Base-by-base conservation (phyloP, 2,113 vertebrate species). In the Actenoides hombroni region DNA sequence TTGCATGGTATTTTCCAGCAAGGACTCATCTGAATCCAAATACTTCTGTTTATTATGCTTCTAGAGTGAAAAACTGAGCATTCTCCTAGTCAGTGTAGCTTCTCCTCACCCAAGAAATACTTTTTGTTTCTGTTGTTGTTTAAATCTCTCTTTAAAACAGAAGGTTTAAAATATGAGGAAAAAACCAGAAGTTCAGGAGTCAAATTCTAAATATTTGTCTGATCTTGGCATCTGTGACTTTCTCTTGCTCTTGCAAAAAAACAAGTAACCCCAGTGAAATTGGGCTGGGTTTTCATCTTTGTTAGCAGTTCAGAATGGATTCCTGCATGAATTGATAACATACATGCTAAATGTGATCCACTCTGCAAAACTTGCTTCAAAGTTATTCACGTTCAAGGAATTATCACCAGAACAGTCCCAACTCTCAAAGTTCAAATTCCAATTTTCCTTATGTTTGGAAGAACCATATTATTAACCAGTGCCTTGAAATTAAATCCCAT, bases 241-340 rank as follows among this genome's bases (percentile, higher is more conserved):
- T 60, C 25, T 75, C 14, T 77, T 6, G 10, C 2, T n/a, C 24
- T 46, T 51, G 35, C 44, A 49, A 63, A 70, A 76, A 60, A 23
- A 51, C 1, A 2, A 6, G 1, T 6, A 17, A 18, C 10, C 14
- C 3, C 18, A 6, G 7, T 42, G 39, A 40, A 48, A n/a, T 0
- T 48, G 37, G 29, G 8, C 51, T 92, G 49, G 15, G 13, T 69
- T 83, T 77, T 15, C 39, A 42, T 7, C 29, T 46, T 35, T 51
- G 14, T 37, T 16, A 80, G 42, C 54, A 69, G 8, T 23, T 80
- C 26, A 61, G 21, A 42, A 44, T 2, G 2, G 6, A 64, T n/a
- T 84, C 69, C 26, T 80, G 8, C 8, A 21, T 5, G 9, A 83
- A 70, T 3, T 31, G 33, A 25, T 21, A 53, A 51, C 0, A 4